phyloP scores from a whole-genome alignment of 2,888 invertebrate genomes.

The Macrosiphum euphorbiae region DNA sequence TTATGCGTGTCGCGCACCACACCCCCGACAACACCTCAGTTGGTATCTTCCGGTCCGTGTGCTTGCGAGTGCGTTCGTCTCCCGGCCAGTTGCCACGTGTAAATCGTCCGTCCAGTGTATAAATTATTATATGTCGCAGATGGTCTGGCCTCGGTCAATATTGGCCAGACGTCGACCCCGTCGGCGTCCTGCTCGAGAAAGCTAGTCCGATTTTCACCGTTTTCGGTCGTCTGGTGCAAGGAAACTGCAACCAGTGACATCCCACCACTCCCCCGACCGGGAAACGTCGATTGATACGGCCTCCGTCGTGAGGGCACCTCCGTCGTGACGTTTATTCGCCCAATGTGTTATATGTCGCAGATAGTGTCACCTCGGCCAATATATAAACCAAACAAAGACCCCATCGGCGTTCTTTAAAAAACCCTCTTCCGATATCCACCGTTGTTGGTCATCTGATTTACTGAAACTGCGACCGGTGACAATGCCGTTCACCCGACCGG shows the following conservation, averaged over 20 bases:
- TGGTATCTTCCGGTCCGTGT: neutral
- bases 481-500: no score
- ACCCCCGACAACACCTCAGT: neutral
- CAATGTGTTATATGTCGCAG: neutral
- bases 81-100: neutral
- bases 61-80: neutral
- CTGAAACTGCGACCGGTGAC: no score
- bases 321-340: neutral
- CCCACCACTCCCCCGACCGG: neutral
- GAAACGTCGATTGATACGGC: neutral
- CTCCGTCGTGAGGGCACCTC: neutral
- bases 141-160: no score
- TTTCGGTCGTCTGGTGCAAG: neutral
- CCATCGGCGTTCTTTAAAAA: rapidly evolving
- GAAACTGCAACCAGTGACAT: neutral
- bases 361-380: no score
- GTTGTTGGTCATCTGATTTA: neutral
- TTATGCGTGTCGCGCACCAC: neutral
- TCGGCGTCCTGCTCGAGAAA: no score
- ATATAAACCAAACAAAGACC: no score
- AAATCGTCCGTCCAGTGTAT: neutral
- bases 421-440: no score
- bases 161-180: no score
- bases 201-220: no score
- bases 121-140: neutral